Percentiles rank a stretch among this genome's conserved stretches.
These are phyloP conservation scores for Stylophora pistillata DNA, from an alignment of 64 coral and sea anemone genomes.

Conservation along the genomic window DNA sequence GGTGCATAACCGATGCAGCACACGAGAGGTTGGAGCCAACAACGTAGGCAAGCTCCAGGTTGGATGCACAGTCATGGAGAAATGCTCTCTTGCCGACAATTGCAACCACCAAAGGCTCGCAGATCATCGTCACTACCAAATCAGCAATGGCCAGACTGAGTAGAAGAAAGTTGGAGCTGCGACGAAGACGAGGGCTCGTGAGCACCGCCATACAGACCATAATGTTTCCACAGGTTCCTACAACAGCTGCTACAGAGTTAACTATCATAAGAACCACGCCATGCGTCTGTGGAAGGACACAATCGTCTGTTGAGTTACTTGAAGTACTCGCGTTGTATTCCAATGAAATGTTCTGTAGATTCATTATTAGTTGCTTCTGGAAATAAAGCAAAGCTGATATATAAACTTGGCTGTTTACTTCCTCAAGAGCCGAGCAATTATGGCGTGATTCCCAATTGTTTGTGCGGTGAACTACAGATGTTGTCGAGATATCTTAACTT, in stretches of 20 bases:
- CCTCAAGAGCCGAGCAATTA: too few species aligned
- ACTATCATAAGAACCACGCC: background rate
- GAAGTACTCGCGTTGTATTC: too few species aligned
- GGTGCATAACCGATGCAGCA: conserved; percentile 29
- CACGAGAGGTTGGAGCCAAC: conserved; percentile 27
- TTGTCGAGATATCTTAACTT: too few species aligned
- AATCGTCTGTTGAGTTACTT: background rate
- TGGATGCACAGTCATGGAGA: conserved; percentile 10
- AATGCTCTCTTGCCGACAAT: conserved; percentile 12
- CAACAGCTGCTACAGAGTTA: background rate
- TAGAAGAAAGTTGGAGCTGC: conserved; percentile 47
- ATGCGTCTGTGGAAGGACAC: background rate
- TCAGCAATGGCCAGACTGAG: conserved; percentile 48
- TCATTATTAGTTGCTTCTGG: too few species aligned
- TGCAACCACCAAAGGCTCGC: conserved; percentile 10
- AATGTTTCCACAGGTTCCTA: conserved; percentile 43
- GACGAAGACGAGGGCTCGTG: conserved; percentile 19
- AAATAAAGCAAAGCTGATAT: too few species aligned
- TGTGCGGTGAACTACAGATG: too few species aligned
- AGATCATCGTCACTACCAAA: conserved; percentile 32
- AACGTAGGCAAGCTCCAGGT: conserved; percentile 26
- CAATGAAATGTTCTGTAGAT: too few species aligned
- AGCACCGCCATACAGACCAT: conserved; percentile 12
- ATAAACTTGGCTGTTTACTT: too few species aligned
- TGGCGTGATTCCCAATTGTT: too few species aligned